Evolutionary conservation across 2,888 invertebrate species (phyloP).

Genomic region (Melikaiella ostensackeni): DNA sequence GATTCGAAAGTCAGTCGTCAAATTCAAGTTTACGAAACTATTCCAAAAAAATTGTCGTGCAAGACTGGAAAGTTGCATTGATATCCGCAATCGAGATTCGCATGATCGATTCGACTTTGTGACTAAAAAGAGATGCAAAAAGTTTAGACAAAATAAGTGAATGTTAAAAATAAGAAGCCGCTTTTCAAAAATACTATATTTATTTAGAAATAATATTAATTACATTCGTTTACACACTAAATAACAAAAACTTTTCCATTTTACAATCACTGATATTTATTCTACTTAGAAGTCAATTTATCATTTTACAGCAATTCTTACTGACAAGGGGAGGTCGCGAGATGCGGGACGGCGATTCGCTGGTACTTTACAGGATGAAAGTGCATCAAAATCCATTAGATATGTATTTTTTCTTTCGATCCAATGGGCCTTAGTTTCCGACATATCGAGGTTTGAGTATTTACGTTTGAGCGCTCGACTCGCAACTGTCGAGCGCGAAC

Average conservation of each 20-base stretch:
- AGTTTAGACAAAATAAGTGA: neutral
- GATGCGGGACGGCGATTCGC: too few relatives aligned
- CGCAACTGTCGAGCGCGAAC: too few relatives aligned
- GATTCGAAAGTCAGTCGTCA: neutral
- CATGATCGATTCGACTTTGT: neutral
- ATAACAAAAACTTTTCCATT: neutral
- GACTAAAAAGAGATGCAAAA: neutral
- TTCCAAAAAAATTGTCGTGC: neutral
- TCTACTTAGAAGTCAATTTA: neutral
- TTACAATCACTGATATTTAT: neutral
- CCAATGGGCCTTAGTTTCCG: too few relatives aligned
- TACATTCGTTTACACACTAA: slow-evolving; percentile 12
- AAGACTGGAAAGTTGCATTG: neutral
- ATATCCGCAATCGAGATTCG: slow-evolving; percentile 1
- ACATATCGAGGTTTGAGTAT: too few relatives aligned
- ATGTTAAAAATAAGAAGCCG: neutral
- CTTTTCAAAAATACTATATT: neutral
- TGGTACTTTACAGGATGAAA: too few relatives aligned
- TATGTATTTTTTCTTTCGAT: too few relatives aligned
- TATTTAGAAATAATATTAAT: neutral
- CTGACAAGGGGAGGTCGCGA: too few relatives aligned
- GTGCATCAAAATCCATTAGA: too few relatives aligned
- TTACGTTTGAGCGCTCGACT: too few relatives aligned
- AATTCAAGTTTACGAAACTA: slow-evolving; percentile 1
- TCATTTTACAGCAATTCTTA: neutral